Conservation (phyloP, 2,113 vertebrate genomes). For the Leptocoma aspasia region DNA sequence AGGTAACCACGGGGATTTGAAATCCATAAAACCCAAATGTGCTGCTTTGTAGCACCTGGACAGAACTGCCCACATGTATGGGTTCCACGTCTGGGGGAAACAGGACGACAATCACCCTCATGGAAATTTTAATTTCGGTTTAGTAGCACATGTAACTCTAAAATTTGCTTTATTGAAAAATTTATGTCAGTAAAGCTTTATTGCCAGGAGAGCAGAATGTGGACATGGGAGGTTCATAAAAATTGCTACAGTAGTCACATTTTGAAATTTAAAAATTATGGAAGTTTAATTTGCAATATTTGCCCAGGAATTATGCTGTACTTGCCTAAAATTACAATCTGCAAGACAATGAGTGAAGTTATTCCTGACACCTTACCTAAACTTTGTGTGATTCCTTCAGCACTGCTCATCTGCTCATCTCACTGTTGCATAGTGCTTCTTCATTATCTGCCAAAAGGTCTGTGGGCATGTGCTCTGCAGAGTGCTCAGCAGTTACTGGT, state of each 20-base stretch:
- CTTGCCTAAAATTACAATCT: neutral
- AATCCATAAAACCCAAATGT: neutral
- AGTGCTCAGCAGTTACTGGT: neutral
- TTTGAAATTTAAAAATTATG: neutral
- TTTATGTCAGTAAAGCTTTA: neutral
- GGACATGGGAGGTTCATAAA: neutral
- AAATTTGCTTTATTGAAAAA: neutral
- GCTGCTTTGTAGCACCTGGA: neutral
- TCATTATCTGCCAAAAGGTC: neutral
- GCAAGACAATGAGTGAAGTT: neutral
- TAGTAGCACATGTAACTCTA: neutral
- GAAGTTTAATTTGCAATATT: neutral
- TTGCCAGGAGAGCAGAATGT: neutral
- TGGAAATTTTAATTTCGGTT: neutral
- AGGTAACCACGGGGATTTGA: neutral
- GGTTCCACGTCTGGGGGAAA: neutral
- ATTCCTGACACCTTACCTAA: neutral
- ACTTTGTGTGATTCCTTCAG: neutral
- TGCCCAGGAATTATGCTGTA: neutral
- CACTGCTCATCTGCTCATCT: neutral
- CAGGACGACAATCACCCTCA: neutral
- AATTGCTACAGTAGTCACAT: neutral
- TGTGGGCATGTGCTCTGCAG: neutral
- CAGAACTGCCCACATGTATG: neutral
- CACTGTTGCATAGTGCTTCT: neutral